Evolutionary conservation across 2,797 vertebrate species (phyloP), one percentile per base, ranked within the genome.

Genomic region (Bradypodion pumilum): DNA sequence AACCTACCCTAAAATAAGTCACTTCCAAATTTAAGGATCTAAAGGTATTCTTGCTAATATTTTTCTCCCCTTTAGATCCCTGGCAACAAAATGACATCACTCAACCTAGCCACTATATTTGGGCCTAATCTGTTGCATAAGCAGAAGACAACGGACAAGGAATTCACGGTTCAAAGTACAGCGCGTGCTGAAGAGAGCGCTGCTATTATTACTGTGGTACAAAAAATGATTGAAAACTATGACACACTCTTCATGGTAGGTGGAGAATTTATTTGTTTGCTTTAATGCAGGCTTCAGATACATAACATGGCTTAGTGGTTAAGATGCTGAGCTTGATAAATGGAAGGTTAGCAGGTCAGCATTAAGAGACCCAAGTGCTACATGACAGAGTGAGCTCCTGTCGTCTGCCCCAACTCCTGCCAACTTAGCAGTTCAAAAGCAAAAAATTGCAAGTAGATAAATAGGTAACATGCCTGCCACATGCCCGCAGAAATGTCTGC

Each of bases 31-130:
- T 62, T 16, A 44, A 76, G 27, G 16, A 23, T 4, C 40, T 86
- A 27, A 44, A 66, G 84, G 7, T 77, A 12, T 86, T 90, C 56
- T 92, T 56, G 52, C 21, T 56, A 56, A 56, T 91, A 13, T 74
- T 37, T 76, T 84, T 94, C 82, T n/a, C 37, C 27, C 27, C 19
- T 29, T 59, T 86, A 99, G 98, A 91, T 98, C 76, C 96, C 97
- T 85, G 99, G 99, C 90, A 99, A 99, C 95, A 99, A 99, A 96
- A 99, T 99, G 99, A 99, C 98, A 4, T 96, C 98, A 0, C 96
- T 98, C 66, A 99, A 99, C 91, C 94, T 99, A 93, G 99, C 99
- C 73, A 99, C 99, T 80, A 98, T 99, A 93, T 99, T 99, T 88
- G 99, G 99, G 35, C 98, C 99, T 86, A 99, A 99, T 91, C 95